Evolutionary conservation across 2,888 invertebrate species (phyloP).

Genomic region (Sminthurides aquaticus): DNA sequence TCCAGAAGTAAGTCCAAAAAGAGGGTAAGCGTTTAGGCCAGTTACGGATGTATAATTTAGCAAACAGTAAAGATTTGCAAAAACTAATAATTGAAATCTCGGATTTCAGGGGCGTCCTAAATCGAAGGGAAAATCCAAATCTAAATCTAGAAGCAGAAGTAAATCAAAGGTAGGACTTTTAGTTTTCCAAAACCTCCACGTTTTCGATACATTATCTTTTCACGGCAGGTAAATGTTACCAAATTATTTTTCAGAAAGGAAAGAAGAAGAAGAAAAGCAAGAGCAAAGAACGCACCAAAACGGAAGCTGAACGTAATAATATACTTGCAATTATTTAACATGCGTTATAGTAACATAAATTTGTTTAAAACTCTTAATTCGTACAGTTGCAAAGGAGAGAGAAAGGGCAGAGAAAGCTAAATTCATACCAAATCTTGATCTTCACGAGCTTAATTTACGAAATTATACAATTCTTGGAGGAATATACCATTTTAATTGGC

Average conservation of each 20-base stretch:
- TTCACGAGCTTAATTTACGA: constrained; percentile 64
- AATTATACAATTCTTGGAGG: constrained; percentile 70
- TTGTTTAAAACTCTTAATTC: constrained; percentile 1
- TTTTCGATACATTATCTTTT: too few species aligned
- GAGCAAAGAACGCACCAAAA: constrained; percentile 34
- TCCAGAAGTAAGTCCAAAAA: not conserved
- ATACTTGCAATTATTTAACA: not conserved
- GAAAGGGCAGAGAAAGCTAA: constrained; percentile 47
- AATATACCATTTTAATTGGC: constrained; percentile 62
- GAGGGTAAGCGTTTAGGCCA: not conserved
- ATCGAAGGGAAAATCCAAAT: constrained; percentile 13
- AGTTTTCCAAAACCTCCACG: too few species aligned
- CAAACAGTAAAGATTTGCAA: too few species aligned
- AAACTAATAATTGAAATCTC: too few species aligned
- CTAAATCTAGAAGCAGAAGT: constrained; percentile 7
- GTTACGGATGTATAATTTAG: too few species aligned
- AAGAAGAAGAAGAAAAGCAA: constrained; percentile 30
- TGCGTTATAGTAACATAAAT: too few species aligned
- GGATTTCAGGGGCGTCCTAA: not conserved
- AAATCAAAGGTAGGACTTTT: constrained; percentile 11
- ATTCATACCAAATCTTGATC: constrained; percentile 50
- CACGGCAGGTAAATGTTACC: too few species aligned
- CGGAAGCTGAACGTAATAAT: constrained; percentile 39
- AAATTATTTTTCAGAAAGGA: too few species aligned
- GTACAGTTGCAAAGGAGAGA: constrained; percentile 38